A percentile compares a stretch with the other conserved stretches of the same genome.
Conservation (phyloP, 2,888 invertebrate species). For the Augochlorella aurata region DNA sequence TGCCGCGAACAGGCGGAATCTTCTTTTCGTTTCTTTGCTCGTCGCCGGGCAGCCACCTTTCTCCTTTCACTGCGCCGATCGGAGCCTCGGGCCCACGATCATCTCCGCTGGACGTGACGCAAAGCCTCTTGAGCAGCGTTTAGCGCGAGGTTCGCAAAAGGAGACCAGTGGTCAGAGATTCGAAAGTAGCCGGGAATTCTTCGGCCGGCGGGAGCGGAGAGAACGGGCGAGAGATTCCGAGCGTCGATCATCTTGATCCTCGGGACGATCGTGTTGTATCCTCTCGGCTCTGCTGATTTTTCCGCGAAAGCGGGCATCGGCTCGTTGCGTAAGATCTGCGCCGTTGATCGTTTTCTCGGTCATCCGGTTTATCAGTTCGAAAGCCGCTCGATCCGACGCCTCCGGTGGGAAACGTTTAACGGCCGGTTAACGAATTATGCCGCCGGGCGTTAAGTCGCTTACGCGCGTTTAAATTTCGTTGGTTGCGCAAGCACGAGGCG, state of each 20-base stretch:
- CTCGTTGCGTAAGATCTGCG: background rate
- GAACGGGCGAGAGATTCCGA: background rate
- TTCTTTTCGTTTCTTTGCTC: conserved; percentile 20
- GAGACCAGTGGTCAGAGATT: conserved; percentile 72
- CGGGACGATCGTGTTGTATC: background rate
- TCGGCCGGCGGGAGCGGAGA: background rate
- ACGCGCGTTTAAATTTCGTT: conserved; percentile 29
- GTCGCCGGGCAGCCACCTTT: conserved; percentile 71
- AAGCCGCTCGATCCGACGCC: background rate
- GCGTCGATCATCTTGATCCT: background rate
- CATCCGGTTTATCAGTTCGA: background rate
- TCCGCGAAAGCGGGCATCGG: background rate
- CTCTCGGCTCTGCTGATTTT: background rate
- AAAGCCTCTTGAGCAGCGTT: conserved; percentile 60
- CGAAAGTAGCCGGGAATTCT: conserved; percentile 68
- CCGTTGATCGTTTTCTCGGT: conserved; percentile 10
- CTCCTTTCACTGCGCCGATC: conserved; percentile 78
- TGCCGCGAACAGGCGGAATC: background rate
- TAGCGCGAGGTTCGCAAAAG: conserved; percentile 52
- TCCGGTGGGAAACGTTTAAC: conserved; percentile 15
- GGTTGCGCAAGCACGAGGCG: conserved; percentile 30
- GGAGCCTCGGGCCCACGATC: conserved; percentile 49
- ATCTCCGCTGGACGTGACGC: conserved; percentile 67
- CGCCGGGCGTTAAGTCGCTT: conserved; percentile 15
- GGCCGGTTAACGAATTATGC: conserved; percentile 23